Conservation (phyloP, 1,140 invertebrate genomes). For the Megalonaias nervosa region DNA sequence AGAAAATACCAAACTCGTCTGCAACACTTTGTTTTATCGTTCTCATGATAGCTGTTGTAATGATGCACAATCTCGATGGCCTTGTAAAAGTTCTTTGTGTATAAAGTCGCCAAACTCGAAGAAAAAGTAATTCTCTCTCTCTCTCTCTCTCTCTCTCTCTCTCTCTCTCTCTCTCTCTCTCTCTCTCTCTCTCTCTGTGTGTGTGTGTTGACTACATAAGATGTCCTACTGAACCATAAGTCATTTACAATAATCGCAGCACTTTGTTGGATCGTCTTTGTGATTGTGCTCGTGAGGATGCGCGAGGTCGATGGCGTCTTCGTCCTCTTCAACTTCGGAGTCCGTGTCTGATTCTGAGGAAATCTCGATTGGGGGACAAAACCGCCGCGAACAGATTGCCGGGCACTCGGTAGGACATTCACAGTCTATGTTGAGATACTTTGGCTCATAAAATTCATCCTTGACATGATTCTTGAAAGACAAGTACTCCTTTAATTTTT, state of each 20-base stretch:
- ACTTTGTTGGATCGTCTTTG: conserved; percentile 11
- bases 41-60: no score
- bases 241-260: conserved; percentile 32
- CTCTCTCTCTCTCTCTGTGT: no score
- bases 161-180: no score
- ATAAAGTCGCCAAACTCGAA: no score
- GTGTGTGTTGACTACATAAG: no score
- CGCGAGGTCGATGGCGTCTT: conserved; percentile 9
- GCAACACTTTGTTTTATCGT: no score
- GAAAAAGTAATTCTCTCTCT: no score
- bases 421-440: conserved; percentile 34
- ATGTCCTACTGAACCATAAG: background rate
- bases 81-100: no score
- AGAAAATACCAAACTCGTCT: no score
- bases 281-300: conserved; percentile 1
- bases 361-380: conserved; percentile 56
- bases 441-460: conserved; percentile 51
- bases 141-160: no score
- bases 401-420: conserved; percentile 62
- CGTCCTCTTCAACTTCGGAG: conserved; percentile 33
- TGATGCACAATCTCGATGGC: no score
- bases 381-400: conserved; percentile 41
- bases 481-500: conserved; percentile 49
- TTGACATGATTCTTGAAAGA: conserved; percentile 52
- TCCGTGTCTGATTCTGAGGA: conserved; percentile 51